These are phyloP conservation scores for Allophyes oxyacanthae DNA, from an alignment of 2,888 invertebrate genomes.

Conservation along the genomic window DNA sequence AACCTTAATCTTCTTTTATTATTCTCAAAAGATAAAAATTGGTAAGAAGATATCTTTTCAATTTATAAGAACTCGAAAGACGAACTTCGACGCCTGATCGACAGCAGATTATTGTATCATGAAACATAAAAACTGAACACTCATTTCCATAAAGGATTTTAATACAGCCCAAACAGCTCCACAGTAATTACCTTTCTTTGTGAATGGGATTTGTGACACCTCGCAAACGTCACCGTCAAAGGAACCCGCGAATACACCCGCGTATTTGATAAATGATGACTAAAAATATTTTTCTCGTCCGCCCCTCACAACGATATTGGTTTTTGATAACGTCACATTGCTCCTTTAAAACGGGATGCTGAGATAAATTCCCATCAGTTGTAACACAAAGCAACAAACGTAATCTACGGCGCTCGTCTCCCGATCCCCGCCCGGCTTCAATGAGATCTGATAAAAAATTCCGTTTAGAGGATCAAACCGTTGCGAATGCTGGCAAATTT, in stretches of 20 bases:
- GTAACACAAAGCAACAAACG: conserved; percentile 57
- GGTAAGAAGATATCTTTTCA: no score
- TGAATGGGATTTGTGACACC: conserved; percentile 48
- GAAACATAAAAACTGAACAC: conserved; percentile 40
- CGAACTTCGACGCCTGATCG: neutral
- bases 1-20: no score
- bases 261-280: conserved; percentile 67
- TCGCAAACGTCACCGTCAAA: conserved; percentile 63
- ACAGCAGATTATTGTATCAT: conserved; percentile 12
- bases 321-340: conserved; percentile 65
- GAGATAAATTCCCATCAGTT: conserved; percentile 58
- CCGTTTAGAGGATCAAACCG: conserved; percentile 42
- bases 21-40: no score
- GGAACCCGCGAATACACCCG: conserved; percentile 51
- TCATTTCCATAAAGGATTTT: conserved; percentile 58
- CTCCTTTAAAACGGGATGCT: conserved; percentile 54
- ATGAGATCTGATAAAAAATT: conserved; percentile 42
- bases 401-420: conserved; percentile 45
- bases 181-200: conserved; percentile 67
- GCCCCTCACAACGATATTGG: conserved; percentile 59
- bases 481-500: conserved; percentile 23
- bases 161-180: conserved; percentile 59
- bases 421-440: conserved; percentile 15
- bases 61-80: neutral
- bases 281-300: conserved; percentile 57